A percentile compares a stretch with the other conserved stretches of the same genome.
These are phyloP conservation scores for Sitta carolinensis DNA, from an alignment of 2,797 vertebrate genomes.

Conservation along the genomic window DNA sequence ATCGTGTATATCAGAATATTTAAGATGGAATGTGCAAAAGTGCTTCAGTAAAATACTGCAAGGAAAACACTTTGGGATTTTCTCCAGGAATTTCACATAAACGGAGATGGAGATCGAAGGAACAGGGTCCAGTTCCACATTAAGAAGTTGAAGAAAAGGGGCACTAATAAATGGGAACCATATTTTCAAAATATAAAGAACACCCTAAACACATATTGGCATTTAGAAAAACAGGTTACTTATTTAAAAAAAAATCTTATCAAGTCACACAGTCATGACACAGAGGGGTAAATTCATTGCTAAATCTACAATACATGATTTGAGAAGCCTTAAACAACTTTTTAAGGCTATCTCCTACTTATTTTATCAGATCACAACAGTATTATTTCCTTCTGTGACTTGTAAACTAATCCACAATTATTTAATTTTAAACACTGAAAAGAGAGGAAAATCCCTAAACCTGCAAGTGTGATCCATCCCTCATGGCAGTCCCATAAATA, in stretches of 20 bases:
- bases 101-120: neutral
- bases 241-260: neutral
- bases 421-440: neutral
- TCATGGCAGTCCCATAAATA: neutral
- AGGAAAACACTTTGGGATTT: neutral
- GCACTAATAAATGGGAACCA: neutral
- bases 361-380: neutral
- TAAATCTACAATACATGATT: neutral
- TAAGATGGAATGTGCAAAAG: neutral
- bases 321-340: neutral
- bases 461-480: neutral
- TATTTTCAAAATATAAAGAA: neutral
- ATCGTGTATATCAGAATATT: neutral
- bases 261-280: neutral
- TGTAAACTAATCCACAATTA: neutral
- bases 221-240: neutral
- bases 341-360: neutral
- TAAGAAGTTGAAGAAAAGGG: neutral
- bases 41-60: neutral
- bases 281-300: neutral
- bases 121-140: neutral
- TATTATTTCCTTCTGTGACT: neutral
- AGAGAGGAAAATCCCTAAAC: neutral
- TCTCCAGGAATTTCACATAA: neutral
- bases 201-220: fast-evolving